Evolutionary conservation across 2,797 vertebrate species (phyloP), one percentile per base, ranked within the genome.

Genomic region (Trachurus trachurus): DNA sequence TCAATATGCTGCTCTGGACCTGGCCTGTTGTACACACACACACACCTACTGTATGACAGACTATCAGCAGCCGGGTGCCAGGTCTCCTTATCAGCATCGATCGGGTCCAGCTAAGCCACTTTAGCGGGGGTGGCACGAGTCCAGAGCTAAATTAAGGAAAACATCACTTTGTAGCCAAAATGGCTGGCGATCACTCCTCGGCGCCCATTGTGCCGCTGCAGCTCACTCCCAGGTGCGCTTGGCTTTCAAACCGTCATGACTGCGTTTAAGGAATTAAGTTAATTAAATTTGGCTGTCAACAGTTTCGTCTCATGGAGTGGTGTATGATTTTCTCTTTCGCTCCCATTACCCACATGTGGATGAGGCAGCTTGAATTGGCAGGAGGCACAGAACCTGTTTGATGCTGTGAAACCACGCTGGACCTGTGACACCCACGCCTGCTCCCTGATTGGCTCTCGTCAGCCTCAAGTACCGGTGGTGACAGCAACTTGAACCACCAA

Each of bases 71-170:
- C 59, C 0, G 1, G 42, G 54, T 84, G 88, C 86, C 88, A 88
- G 76, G 64, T 83, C 76, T 87, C 75, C 70, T 92, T 89, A 88
- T 91, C 81, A 56, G 71, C 69, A 87, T 86, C 40, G 83, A 89
- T 89, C 52, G 4, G 68, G 49, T 74, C 74, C 66, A 68, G 83
- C 81, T 67, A 62, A 84, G 82, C 75, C 81, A 76, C 85, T 89
- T 82, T 66, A 59, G 31, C 67, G 26, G 58, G 78, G 83, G 26
- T 91, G 89, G 89, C 87, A 70, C 80, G 37, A 60, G 9, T 86
- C 89, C 91, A 85, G 77, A 50, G 58, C 52, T 67, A 80, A 88
- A 88, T 87, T 78, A 86, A 85, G 75, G 72, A 83, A 78, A 85
- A 84, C 74, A 85, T 85, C 68, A 37, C 66, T 83, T 87, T 80